These are phyloP conservation scores for Acipenser transmontanus DNA, from an alignment of 2,797 vertebrate species.

Conservation along the genomic window DNA sequence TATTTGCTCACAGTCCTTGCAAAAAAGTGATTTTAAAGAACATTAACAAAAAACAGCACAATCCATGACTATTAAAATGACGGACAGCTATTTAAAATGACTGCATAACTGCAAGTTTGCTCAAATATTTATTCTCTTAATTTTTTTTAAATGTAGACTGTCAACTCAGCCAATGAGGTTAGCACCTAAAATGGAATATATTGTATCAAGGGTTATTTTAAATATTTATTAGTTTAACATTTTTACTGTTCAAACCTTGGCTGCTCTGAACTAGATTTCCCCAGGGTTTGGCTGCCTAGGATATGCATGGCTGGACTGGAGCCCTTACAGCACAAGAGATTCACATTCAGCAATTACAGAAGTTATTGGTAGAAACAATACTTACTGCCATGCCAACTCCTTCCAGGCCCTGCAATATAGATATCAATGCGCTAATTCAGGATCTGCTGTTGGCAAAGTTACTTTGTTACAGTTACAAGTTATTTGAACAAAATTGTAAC, in stretches of 20 bases:
- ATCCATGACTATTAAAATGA: slow-evolving; percentile 21
- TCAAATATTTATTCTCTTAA: slow-evolving; percentile 7
- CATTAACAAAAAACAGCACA: slow-evolving; percentile 14
- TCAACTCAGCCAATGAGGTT: no score
- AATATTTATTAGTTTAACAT: slow-evolving; percentile 13
- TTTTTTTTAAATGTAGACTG: slow-evolving; percentile 14
- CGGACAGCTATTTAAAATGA: slow-evolving; percentile 18
- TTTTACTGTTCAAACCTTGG: neutral
- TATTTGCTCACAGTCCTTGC: slow-evolving; percentile 21
- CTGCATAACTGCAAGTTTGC: slow-evolving; percentile 7
- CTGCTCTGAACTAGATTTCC: neutral
- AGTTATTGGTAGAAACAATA: neutral
- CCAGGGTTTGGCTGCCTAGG: neutral
- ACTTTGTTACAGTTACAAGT: no score
- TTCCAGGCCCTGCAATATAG: no score
- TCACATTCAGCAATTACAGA: neutral
- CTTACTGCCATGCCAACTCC: no score
- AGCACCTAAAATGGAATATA: no score
- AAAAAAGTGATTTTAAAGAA: slow-evolving; percentile 2
- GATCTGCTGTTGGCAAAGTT: no score
- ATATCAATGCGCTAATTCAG: no score
- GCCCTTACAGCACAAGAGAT: neutral
- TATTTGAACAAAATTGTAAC: no score
- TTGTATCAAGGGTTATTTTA: neutral
- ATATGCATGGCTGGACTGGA: neutral